Percentiles rank a stretch among this genome's conserved stretches.
phyloP scores from a whole-genome alignment of 2,113 vertebrate genomes.

The Ceyx margarethae region DNA sequence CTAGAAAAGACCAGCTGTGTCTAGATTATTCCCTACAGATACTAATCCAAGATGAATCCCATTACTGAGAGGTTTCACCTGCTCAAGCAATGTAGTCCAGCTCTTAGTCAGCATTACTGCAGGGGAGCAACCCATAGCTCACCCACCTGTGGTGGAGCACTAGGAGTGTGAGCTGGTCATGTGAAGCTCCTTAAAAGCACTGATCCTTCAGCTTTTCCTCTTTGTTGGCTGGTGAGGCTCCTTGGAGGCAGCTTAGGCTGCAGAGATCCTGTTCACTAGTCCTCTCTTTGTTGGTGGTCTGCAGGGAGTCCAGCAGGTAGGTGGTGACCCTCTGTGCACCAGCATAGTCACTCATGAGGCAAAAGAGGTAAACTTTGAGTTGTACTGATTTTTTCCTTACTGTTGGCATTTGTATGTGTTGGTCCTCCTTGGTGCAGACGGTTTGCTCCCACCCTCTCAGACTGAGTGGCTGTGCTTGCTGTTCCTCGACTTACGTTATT shows the following conservation, averaged over 20 bases:
- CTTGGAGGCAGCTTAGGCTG: accelerated
- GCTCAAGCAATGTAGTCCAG: not conserved
- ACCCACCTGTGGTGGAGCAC: not conserved
- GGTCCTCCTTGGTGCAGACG: not conserved
- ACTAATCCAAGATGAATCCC: not conserved
- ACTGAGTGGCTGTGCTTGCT: accelerated
- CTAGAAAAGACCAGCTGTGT: not conserved
- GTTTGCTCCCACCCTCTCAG: not conserved
- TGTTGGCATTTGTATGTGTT: accelerated
- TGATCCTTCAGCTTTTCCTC: accelerated
- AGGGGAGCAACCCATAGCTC: not conserved
- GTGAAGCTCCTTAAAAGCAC: not conserved
- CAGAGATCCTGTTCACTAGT: not conserved
- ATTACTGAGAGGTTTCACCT: not conserved
- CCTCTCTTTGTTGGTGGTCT: not conserved
- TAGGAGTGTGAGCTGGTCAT: not conserved
- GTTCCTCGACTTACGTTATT: accelerated
- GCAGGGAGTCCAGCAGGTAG: not conserved
- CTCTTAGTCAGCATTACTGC: not conserved
- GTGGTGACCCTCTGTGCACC: not conserved
- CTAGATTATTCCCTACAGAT: not conserved
- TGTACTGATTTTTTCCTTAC: not conserved
- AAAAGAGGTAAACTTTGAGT: not conserved
- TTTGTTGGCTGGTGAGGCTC: not conserved
- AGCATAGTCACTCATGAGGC: not conserved